Base-by-base conservation (phyloP, 2,888 invertebrate species). In the Thelaira solivaga region DNA sequence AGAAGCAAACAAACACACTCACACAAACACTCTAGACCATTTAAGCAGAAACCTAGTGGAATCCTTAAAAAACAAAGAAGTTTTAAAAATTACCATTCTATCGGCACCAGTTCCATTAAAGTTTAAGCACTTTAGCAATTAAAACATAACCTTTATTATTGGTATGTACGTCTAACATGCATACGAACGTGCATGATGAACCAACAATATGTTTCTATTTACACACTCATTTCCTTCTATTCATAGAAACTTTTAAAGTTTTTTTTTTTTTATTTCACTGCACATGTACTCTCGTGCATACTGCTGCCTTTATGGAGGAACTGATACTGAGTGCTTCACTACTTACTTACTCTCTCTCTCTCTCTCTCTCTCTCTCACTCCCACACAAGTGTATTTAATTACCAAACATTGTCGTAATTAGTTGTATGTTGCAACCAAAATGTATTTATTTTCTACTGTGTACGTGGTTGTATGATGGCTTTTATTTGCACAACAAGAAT, bases 111-210 rank as follows among this genome's bases (percentile, higher is more conserved):
- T 39, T 36, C 4, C 26, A 36, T 43, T 18, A 64, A 72, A 64
- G 64, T 72, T 72, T 64, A 72, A 72, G 13, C 29, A 47, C 16
- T 55, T 65, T 45, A 45, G 13, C 47, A 64, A 64, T 55, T 64
- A 72, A 64, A 64, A 31, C 11, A 64, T 55, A 72, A 72, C 47
- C 72, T 47, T 24, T 64, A 39, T 39, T 47, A 64, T 49, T 64
- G 26, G 2, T 57, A n/a, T n/a, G n/a, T n/a, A n/a, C n/a, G n/a
- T n/a, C n/a, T n/a, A n/a, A n/a, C n/a, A n/a, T n/a, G n/a, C n/a
- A n/a, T n/a, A n/a, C n/a, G n/a, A n/a, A n/a, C n/a, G n/a, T n/a
- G n/a, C n/a, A n/a, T n/a, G n/a, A n/a, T n/a, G n/a, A n/a, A n/a
- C n/a, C n/a, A n/a, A n/a, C n/a, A n/a, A n/a, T n/a, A n/a, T n/a